Evolutionary conservation across 1,140 invertebrate genomes (phyloP).

Genomic region (Drosophila kepulauana): DNA sequence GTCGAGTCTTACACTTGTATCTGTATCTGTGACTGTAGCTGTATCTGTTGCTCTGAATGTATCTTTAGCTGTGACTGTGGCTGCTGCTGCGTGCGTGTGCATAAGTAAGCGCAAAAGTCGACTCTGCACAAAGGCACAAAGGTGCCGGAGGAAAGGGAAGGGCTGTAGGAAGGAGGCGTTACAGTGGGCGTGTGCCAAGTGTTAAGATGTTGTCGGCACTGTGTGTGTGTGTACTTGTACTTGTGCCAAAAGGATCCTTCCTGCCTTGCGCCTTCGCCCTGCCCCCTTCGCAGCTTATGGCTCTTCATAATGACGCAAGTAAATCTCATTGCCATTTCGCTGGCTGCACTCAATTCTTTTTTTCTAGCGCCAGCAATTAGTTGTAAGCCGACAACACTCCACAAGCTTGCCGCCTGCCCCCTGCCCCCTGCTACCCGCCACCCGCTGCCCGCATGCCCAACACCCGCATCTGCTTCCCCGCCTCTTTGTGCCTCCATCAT

Average conservation of each 20-base stretch:
- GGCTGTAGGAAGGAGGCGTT: neutral
- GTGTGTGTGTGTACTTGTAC: constrained; percentile 8
- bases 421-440: neutral
- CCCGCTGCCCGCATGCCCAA: neutral
- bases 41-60: constrained; percentile 1
- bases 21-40: neutral
- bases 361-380: constrained; percentile 65
- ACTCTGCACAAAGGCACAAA: neutral
- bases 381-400: constrained; percentile 49
- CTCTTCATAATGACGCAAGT: constrained; percentile 68
- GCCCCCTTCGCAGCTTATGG: constrained; percentile 40
- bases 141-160: no score
- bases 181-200: constrained; percentile 26
- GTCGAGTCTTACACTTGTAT: constrained; percentile 15
- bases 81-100: constrained; percentile 39
- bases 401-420: constrained; percentile 12
- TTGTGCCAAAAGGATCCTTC: constrained; percentile 21
- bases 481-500: neutral
- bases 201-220: constrained; percentile 29
- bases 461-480: neutral
- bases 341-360: constrained; percentile 59
- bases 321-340: constrained; percentile 76
- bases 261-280: neutral
- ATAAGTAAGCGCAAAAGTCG: constrained; percentile 46
- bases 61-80: constrained; percentile 3